These are phyloP conservation scores for Gymnorhina tibicen DNA, from an alignment of 2,113 vertebrate genomes.

Conservation along the genomic window DNA sequence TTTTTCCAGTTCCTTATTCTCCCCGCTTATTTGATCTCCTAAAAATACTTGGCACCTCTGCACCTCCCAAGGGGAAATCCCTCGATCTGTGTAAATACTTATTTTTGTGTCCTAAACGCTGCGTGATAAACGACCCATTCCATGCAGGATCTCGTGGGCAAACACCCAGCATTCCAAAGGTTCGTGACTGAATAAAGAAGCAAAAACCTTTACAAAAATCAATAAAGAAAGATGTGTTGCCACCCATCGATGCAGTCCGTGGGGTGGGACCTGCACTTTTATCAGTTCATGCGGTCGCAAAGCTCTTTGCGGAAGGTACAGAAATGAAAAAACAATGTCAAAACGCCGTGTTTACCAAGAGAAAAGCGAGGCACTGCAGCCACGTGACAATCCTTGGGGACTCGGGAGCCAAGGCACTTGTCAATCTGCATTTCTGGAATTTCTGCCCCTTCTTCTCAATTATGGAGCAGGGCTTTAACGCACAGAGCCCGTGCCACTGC, in stretches of 20 bases:
- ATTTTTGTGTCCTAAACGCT: background rate
- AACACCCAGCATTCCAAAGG: too few relatives aligned
- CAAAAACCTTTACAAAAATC: background rate
- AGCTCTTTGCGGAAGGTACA: background rate
- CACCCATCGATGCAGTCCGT: background rate
- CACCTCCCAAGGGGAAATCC: background rate
- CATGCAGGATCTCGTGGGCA: too few relatives aligned
- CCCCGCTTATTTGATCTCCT: background rate
- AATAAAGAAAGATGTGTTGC: background rate
- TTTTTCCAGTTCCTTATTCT: background rate
- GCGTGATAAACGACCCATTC: too few relatives aligned
- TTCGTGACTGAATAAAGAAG: background rate
- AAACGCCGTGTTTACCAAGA: background rate
- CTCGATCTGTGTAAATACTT: rapidly evolving
- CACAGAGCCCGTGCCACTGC: background rate
- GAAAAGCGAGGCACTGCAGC: background rate
- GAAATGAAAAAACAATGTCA: background rate
- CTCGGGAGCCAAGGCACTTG: background rate
- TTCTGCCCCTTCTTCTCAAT: background rate
- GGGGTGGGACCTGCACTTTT: background rate
- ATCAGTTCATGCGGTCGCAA: background rate
- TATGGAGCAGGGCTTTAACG: background rate
- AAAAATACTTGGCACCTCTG: background rate
- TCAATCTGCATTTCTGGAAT: background rate
- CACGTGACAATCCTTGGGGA: background rate